A percentile compares a stretch with the other conserved stretches of the same genome.
phyloP scores from a whole-genome alignment of 2,113 vertebrate genomes.

The Aegithalos caudatus region DNA sequence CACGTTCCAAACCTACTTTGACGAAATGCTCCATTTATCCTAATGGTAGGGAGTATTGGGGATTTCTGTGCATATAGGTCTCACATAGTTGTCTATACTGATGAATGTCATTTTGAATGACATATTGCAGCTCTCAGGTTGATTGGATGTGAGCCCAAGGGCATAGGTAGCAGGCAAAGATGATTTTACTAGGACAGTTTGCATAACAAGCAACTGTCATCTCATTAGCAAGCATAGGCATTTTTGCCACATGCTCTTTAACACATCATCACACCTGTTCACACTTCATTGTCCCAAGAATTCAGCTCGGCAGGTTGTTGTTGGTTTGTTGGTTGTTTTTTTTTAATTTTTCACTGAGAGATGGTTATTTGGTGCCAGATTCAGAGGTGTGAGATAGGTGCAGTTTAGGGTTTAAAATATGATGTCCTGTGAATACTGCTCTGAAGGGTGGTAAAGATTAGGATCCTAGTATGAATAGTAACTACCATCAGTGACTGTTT shows the following conservation, averaged over 20 bases:
- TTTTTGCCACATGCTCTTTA: slow-evolving; percentile 65
- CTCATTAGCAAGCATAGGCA: slow-evolving; percentile 52
- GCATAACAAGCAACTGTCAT: slow-evolving; percentile 56
- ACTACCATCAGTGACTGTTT: not conserved
- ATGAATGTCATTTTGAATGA: slow-evolving; percentile 29
- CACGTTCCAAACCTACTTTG: not conserved
- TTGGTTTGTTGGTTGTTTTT: not conserved
- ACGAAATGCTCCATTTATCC: not conserved
- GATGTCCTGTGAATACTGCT: not conserved
- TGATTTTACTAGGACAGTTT: slow-evolving; percentile 50
- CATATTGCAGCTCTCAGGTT: not conserved
- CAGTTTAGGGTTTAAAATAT: not conserved
- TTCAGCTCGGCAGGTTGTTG: slow-evolving; percentile 1
- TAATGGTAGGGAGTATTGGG: not conserved
- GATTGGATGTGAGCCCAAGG: slow-evolving; percentile 59
- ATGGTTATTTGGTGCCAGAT: not conserved
- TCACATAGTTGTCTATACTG: slow-evolving; percentile 4
- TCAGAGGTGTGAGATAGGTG: not conserved
- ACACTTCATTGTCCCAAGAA: slow-evolving; percentile 45
- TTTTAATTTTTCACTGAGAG: not conserved
- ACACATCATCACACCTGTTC: slow-evolving; percentile 57
- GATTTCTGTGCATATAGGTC: not conserved
- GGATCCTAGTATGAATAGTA: not conserved
- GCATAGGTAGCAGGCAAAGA: slow-evolving; percentile 29
- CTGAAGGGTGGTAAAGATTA: not conserved